Evolutionary conservation across 2,797 vertebrate genomes (phyloP), one percentile per base, ranked within the genome.

Genomic region (Enteromius paludinosus): DNA sequence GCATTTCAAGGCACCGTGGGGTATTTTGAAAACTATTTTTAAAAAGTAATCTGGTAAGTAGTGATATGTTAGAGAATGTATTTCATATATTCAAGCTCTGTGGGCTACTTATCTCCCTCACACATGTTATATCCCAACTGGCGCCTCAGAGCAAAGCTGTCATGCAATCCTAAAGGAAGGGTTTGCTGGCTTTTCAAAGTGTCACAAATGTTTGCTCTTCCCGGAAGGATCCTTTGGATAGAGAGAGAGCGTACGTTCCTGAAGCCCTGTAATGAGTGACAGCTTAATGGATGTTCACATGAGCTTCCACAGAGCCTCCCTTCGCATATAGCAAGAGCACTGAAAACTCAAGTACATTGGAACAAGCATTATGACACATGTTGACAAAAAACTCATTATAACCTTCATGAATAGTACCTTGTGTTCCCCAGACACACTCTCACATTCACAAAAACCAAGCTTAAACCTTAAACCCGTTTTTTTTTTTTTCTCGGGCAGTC

Each of bases 51-150:
- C 73, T 83, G 81, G 47, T 70, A 83, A 83, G 73, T 61, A 70
- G 80, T 76, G 65, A 83, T 83, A 76, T 77, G 73, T 84, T 74
- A 59, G 69, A 84, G 77, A 73, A 65, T 73, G 69, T 54, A 28
- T 65, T 79, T 79, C 82, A 79, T 56, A 71, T 74, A 73, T 75
- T 56, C 61, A 20, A 38, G 83, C 77, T 84, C 54, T 65, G 61
- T 84, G 77, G 77, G 62, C 71, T 68, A 68, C 64, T 84, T 79
- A 79, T 79, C 77, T 84, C 25, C 52, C 62, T 80, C 78, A 81
- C 81, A 83, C 68, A 83, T 61, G 65, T 84, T 80, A 74, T 54
- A 73, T 74, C 41, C 77, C 74, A 52, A 74, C 64, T 45, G 49
- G 38, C 1, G 9, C 73, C 65, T 83, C 65, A 77, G 28, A 77